These are phyloP conservation scores for Neogale vison DNA, from an alignment of 2,113 vertebrate genomes.

Conservation along the genomic window DNA sequence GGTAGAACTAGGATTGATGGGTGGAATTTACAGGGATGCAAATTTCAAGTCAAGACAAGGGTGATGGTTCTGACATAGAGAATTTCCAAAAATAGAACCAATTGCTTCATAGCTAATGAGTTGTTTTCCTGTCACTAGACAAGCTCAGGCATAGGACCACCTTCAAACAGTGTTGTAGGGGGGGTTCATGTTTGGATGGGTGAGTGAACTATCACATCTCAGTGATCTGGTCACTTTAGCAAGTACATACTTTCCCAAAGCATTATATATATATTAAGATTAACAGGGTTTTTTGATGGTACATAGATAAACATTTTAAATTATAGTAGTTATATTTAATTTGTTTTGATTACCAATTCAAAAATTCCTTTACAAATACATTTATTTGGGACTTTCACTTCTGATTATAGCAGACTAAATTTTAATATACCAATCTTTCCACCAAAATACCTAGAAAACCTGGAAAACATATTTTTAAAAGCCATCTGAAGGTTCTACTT, in stretches of 20 bases:
- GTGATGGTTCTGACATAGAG: background rate
- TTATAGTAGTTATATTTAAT: background rate
- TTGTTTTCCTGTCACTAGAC: background rate
- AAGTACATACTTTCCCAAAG: background rate
- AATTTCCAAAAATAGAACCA: background rate
- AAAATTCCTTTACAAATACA: slow-evolving; percentile 14
- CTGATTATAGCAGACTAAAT: background rate
- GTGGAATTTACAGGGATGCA: background rate
- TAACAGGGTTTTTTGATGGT: background rate
- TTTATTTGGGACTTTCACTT: background rate
- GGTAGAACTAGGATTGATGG: background rate
- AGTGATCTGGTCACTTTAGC: background rate
- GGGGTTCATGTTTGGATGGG: background rate
- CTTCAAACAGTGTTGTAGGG: background rate
- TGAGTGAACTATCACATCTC: background rate
- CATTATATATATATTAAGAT: background rate
- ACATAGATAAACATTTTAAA: background rate
- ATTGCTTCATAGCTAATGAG: background rate
- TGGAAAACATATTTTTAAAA: background rate
- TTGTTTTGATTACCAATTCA: slow-evolving; percentile 5
- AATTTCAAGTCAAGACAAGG: background rate
- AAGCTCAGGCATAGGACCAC: background rate
- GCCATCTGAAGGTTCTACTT: background rate
- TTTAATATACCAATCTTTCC: background rate
- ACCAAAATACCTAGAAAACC: background rate